Conservation (phyloP, 2,797 vertebrate genomes). For the Enteromius unitaeniatus region DNA sequence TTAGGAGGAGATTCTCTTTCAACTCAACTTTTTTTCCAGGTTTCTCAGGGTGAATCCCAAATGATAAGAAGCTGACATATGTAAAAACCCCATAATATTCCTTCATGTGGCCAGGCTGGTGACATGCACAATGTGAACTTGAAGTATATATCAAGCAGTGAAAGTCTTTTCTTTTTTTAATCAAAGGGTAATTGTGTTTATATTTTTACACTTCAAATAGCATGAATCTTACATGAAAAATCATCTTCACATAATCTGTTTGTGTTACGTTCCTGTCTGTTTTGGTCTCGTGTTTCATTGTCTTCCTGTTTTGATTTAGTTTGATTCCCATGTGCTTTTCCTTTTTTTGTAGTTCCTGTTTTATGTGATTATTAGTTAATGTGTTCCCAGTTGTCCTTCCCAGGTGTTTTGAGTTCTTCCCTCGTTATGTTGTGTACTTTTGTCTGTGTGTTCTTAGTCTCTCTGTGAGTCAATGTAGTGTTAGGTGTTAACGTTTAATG, state of each 20-base stretch:
- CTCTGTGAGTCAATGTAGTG: no score
- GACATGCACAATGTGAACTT: background rate
- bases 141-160: background rate
- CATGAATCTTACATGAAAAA: background rate
- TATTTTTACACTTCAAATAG: background rate
- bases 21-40: slow-evolving; percentile 52
- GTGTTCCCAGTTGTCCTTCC: no score
- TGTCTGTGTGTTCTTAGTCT: no score
- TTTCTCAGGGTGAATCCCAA: slow-evolving; percentile 51
- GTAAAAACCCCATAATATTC: slow-evolving; percentile 21
- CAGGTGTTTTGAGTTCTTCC: no score
- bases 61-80: slow-evolving; percentile 20
- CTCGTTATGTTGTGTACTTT: no score
- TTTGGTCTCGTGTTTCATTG: no score
- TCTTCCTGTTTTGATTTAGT: no score
- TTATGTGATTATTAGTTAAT: no score
- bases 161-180: background rate
- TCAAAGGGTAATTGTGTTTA: background rate
- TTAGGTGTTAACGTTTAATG: no score
- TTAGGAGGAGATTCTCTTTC: slow-evolving; percentile 59
- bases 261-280: no score
- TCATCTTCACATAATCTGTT: background rate
- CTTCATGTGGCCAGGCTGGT: background rate
- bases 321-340: no score
- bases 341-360: no score